Conservation (phyloP, 2,888 invertebrate species). For the Melinaea marsaeus region DNA sequence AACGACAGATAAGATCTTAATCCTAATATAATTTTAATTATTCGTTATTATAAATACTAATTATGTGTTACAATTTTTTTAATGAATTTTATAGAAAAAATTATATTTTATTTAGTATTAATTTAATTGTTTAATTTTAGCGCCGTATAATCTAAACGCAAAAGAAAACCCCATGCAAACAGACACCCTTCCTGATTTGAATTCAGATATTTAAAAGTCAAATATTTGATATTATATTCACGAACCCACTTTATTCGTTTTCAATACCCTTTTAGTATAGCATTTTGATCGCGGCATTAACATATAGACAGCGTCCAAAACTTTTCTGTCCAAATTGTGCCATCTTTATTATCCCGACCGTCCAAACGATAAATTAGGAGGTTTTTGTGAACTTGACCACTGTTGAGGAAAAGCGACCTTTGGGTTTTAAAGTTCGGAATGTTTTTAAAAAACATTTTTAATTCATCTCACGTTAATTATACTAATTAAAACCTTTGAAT, state of each 20-base stretch:
- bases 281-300: constrained; percentile 39
- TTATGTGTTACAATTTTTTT: no score
- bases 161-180: neutral
- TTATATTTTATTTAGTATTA: no score
- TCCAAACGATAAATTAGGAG: constrained; percentile 35
- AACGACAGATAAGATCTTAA: no score
- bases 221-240: constrained; percentile 1
- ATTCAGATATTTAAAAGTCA: neutral
- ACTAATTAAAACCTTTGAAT: no score
- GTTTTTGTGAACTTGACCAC: constrained; percentile 25
- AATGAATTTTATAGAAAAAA: no score
- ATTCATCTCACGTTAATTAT: no score
- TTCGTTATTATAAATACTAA: no score
- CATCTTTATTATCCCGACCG: constrained; percentile 11
- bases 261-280: constrained; percentile 34
- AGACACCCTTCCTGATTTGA: neutral
- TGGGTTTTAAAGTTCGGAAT: neutral
- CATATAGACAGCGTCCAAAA: constrained; percentile 41
- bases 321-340: constrained; percentile 8
- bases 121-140: no score
- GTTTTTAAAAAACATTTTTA: neutral
- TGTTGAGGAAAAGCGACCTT: constrained; percentile 14
- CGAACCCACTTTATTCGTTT: constrained; percentile 14
- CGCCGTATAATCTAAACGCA: no score
- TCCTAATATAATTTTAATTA: no score